Evolutionary conservation across 2,113 vertebrate species (phyloP).

Genomic region (Xiphophorus maculatus): DNA sequence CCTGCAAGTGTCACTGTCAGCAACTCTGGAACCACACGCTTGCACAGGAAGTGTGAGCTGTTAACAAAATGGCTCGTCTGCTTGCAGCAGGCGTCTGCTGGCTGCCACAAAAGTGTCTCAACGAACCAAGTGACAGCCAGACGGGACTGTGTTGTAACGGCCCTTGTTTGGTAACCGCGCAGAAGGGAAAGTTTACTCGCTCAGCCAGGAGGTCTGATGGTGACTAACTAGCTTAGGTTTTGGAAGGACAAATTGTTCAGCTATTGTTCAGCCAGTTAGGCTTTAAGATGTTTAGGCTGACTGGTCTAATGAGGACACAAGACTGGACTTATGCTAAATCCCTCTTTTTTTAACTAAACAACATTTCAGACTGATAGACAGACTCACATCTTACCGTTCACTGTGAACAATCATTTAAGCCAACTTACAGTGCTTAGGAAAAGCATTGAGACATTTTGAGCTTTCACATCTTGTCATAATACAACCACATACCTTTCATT

Average conservation of each 20-base stretch:
- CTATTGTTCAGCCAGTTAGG: constrained; percentile 63
- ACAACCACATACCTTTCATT: too few species aligned
- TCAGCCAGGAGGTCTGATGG: constrained; percentile 44
- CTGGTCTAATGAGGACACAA: constrained; percentile 53
- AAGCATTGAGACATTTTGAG: too few species aligned
- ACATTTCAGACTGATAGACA: constrained; percentile 37
- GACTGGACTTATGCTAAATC: constrained; percentile 45
- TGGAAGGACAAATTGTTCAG: constrained; percentile 61
- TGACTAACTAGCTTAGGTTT: constrained; percentile 56
- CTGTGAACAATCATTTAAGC: constrained; percentile 22
- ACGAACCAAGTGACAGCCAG: constrained; percentile 52
- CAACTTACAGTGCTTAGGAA: neutral
- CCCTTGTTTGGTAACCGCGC: constrained; percentile 43
- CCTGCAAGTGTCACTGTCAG: constrained; percentile 81
- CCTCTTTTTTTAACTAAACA: constrained; percentile 52
- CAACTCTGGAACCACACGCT: constrained; percentile 78
- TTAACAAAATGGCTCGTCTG: constrained; percentile 68
- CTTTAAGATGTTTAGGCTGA: constrained; percentile 67
- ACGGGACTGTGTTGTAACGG: constrained; percentile 40
- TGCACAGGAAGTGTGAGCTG: constrained; percentile 73
- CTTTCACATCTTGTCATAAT: too few species aligned
- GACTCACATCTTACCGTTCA: constrained; percentile 29
- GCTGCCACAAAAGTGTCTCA: constrained; percentile 59
- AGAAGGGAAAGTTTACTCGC: constrained; percentile 47
- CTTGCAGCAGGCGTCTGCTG: constrained; percentile 49